Percentiles rank a stretch among this genome's conserved stretches.
Conservation (phyloP, 2,113 vertebrate species). For the Tauraco erythrolophus region DNA sequence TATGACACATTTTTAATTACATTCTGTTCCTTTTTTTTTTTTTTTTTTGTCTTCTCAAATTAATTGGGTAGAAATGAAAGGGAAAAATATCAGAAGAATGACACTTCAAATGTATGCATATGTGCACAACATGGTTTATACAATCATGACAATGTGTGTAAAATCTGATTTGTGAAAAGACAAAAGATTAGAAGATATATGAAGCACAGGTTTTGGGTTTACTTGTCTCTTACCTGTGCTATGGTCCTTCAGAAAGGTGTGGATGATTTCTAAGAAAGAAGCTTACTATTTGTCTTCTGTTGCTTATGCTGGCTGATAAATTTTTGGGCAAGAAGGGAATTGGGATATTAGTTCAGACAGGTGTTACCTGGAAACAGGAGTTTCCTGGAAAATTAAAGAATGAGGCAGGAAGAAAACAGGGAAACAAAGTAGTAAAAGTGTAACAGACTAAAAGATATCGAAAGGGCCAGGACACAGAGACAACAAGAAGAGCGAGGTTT, state of each 20-base stretch:
- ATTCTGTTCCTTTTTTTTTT: neutral
- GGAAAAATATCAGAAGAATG: neutral
- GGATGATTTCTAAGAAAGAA: neutral
- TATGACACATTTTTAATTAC: neutral
- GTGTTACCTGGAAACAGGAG: neutral
- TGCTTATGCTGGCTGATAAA: neutral
- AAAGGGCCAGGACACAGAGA: neutral
- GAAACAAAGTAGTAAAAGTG: neutral
- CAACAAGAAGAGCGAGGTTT: neutral
- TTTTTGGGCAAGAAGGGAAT: neutral
- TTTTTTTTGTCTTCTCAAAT: neutral
- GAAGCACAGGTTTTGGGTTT: neutral
- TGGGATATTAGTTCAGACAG: neutral
- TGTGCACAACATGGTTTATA: neutral
- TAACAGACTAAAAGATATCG: neutral
- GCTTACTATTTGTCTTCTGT: neutral
- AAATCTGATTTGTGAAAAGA: neutral
- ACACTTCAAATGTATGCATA: rapidly evolving
- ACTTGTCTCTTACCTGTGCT: neutral
- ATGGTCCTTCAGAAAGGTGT: neutral
- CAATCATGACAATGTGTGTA: neutral
- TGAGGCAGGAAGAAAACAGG: neutral
- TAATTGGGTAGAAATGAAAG: neutral
- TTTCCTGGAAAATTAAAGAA: neutral
- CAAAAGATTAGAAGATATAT: neutral